Base-by-base conservation (phyloP, 2,888 invertebrate genomes). In the Crossocerus cetratus region DNA sequence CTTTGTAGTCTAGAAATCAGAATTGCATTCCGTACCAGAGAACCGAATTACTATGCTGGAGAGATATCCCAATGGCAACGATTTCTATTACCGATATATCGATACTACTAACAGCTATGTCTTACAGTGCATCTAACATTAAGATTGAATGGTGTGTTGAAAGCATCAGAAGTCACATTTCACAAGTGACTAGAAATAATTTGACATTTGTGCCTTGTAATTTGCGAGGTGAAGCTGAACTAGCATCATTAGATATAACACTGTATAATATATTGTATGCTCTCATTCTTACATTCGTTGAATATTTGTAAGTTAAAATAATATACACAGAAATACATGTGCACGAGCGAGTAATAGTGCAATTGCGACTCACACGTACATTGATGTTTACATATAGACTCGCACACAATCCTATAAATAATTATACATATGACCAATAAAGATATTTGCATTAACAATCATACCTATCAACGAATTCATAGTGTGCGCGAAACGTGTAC, bases 1-100 rank as follows among this genome's bases (percentile, higher is more conserved):
- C 90, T 90, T 90, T 90, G 90, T 88, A 89, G 89, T 90, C 90
- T 90, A 90, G 90, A 90, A 90, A 89, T 87, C 86, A 90, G 88
- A 90, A 89, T 88, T 86, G 87, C 86, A 90, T 87, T 87, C 87
- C 88, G 89, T 89, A 88, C 90, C 89, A 89, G 85, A 86, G 82
- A 85, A 86, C 87, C 84, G 86, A 87, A 84, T 88, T 88, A 89
- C 86, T 87, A 87, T 85, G 73, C 81, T 82, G 73, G 76, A 79
- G 63, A 78, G 56, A 72, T 73, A 83, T 78, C 81, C 83, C 75
- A 81, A 71, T 73, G 72, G 63, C 68, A 83, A 78, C 78, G 83
- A 75, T 81, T 81, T 83, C 74, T 73, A 70, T 71, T 73, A 82
- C 58, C 76, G 67, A 72, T 74, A 79, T 45, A 59, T 32, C 8